A percentile compares a stretch with the other conserved stretches of the same genome.
Evolutionary conservation across 2,797 vertebrate species (phyloP).

Genomic region (Poecilia picta): DNA sequence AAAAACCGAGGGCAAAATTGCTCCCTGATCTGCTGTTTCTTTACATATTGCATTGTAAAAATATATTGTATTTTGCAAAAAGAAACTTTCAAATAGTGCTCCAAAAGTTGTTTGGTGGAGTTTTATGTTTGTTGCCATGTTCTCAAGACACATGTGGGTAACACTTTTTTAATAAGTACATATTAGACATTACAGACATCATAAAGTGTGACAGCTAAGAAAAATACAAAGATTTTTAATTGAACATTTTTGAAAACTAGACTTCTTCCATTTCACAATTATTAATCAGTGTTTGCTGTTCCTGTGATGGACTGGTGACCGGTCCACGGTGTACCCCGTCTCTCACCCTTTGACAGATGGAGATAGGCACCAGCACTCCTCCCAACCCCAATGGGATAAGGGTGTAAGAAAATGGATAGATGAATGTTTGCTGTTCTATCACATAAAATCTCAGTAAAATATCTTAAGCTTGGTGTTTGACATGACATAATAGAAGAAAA

Average conservation of each 20-base stretch:
- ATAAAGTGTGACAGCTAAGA: neutral
- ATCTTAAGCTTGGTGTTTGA: neutral
- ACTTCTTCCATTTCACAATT: neutral
- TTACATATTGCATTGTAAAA: neutral
- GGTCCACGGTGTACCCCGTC: no score
- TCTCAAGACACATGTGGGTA: constrained; percentile 12
- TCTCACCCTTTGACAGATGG: no score
- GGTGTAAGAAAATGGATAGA: neutral
- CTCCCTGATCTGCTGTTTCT: neutral
- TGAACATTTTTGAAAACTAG: neutral
- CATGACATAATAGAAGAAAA: neutral
- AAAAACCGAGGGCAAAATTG: neutral
- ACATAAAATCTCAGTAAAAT: neutral
- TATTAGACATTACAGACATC: neutral
- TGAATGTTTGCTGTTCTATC: neutral
- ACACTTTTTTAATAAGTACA: neutral
- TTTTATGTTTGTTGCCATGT: constrained; percentile 27
- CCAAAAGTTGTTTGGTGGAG: constrained; percentile 23
- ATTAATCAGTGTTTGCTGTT: no score
- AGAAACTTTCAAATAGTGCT: constrained; percentile 14
- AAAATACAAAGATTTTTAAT: neutral
- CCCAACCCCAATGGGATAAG: no score
- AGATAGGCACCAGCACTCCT: no score
- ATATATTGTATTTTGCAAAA: constrained; percentile 6
- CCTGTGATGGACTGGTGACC: no score